phyloP scores from a whole-genome alignment of 2,113 vertebrate species.

The Hystrix brachyura region DNA sequence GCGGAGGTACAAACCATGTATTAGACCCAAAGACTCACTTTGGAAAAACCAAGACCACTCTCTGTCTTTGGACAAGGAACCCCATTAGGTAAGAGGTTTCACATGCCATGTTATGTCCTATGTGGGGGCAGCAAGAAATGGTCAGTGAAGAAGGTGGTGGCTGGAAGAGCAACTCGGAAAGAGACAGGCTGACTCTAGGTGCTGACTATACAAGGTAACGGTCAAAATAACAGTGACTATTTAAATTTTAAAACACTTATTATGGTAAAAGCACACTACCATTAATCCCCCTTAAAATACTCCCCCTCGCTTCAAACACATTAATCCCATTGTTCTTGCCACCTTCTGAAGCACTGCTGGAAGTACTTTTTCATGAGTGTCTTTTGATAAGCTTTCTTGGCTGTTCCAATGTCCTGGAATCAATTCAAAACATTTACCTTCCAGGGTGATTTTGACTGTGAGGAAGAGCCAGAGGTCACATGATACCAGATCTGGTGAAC shows the following conservation, averaged over 20 bases:
- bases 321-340: background rate
- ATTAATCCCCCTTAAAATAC: background rate
- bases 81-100: background rate
- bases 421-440: background rate
- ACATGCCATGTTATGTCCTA: background rate
- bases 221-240: background rate
- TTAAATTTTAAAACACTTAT: background rate
- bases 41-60: background rate
- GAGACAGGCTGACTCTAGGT: background rate
- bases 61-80: background rate
- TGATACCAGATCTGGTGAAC: background rate
- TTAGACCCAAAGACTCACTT: background rate
- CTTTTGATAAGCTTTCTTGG: background rate
- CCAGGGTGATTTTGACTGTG: background rate
- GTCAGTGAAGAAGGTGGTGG: fast-evolving
- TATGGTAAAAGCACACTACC: background rate
- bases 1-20: background rate
- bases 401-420: background rate
- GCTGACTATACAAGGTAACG: background rate
- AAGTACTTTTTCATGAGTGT: background rate
- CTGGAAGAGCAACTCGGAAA: background rate
- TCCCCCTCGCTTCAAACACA: background rate
- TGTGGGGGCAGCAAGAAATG: background rate
- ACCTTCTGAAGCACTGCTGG: background rate
- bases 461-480: background rate